Base-by-base conservation (phyloP, 1,140 invertebrate genomes). In the Drosophila suzukii region DNA sequence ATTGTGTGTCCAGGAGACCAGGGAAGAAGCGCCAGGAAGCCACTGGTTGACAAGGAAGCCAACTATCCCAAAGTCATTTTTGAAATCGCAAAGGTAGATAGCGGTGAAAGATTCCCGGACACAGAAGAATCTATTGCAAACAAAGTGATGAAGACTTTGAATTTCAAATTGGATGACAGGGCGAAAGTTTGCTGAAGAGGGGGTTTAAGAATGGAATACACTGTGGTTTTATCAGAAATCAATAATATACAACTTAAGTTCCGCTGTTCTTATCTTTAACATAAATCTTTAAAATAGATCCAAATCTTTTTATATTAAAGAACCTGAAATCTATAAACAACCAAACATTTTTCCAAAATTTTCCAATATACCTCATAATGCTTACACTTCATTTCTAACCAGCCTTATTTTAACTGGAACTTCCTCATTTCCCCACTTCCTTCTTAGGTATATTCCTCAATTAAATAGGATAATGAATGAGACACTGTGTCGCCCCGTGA, bases 1-100 rank as follows among this genome's bases (percentile, higher is more conserved):
- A 86, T 86, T 86, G 79, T 77, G 67, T 62, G 77, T 73, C 70
- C 63, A 65, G 47, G 46, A 59, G 75, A 24, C 30, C 38, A 17
- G 55, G 44, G 62, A 76, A 53, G 50, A 46, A 68, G 17, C 27
- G 32, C 51, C 65, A 71, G 65, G 53, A 57, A 70, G 66, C 38
- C 67, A 50, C 13, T 38, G 51, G 24, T n/a, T 70, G 66, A 57
- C 65, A 70, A 50, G 65, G 51, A 49, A 58, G 50, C 27, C 38
- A 66, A 62, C 59, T 53, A 50, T 54, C 6, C 49, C 27, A 49
- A 49, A 49, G 44, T 70, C 41, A 70, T 71, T 71, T 70, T 57
- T 56, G 36, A 34, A 43, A 68, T 71, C 59, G 20, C 38, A 6
- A 47, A 66, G 65, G 65, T 50, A 68, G 65, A 66, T 44, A 51